Percentiles rank a stretch among this genome's conserved stretches.
Conservation (phyloP, 2,888 invertebrate species). For the Habrosyne pyritoides region DNA sequence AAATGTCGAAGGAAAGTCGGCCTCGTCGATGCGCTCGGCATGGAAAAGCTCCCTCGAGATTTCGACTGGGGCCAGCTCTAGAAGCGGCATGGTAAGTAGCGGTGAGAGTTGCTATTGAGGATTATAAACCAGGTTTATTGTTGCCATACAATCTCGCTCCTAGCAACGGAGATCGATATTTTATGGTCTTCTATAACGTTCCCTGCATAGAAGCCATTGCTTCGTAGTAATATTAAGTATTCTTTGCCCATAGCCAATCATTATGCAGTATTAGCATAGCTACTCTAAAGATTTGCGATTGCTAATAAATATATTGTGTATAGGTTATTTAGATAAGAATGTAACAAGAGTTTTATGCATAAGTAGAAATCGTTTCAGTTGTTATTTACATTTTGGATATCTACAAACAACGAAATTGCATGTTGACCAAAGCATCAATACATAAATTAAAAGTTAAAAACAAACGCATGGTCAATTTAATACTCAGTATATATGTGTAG, state of each 20-base stretch:
- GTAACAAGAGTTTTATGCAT: no score
- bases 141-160: constrained; percentile 43
- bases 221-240: no score
- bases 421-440: no score
- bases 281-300: no score
- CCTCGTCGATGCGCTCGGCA: constrained; percentile 19
- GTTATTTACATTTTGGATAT: no score
- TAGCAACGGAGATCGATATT: constrained; percentile 62
- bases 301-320: no score
- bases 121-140: constrained; percentile 70
- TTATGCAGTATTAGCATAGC: no score
- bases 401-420: no score
- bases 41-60: constrained; percentile 33
- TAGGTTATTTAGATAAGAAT: no score
- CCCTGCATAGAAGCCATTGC: background rate
- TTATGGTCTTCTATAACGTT: background rate
- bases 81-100: constrained; percentile 31
- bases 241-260: no score
- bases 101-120: constrained; percentile 54
- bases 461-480: background rate
- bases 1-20: constrained; percentile 29
- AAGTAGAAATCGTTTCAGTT: no score
- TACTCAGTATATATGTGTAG: no score
- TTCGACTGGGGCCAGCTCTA: constrained; percentile 25
- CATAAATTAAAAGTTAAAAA: background rate